phyloP scores from a whole-genome alignment of 2,888 invertebrate species.

The Nipponacmea schrenckii region DNA sequence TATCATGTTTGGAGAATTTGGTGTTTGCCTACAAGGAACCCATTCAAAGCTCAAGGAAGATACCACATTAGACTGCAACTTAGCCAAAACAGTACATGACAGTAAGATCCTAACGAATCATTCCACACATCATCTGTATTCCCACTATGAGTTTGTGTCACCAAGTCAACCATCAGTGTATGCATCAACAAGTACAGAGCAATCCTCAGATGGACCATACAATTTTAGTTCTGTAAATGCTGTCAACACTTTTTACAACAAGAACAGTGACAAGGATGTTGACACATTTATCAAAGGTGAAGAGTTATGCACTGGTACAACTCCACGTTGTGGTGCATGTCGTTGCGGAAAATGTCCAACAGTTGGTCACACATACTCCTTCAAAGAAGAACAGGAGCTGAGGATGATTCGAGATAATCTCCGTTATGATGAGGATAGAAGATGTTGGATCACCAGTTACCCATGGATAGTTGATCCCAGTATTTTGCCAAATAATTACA shows the following conservation, averaged over 20 bases:
- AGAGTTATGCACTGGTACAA: conserved; percentile 14
- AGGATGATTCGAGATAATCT: conserved; percentile 17
- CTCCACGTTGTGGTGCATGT: conserved; percentile 20
- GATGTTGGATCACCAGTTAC: conserved; percentile 17
- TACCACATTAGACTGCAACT: conserved; percentile 11
- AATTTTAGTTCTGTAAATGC: too few species aligned
- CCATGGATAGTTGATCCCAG: conserved; percentile 16
- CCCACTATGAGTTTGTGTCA: background rate
- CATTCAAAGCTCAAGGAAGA: conserved; percentile 11
- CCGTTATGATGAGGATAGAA: background rate
- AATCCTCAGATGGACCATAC: background rate
- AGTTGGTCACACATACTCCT: conserved; percentile 20
- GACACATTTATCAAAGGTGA: conserved; percentile 12
- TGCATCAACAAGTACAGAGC: background rate
- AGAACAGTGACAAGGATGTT: background rate
- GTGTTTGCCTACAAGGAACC: conserved; percentile 5
- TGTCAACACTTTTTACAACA: background rate
- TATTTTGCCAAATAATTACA: conserved; percentile 18
- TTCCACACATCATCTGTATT: background rate
- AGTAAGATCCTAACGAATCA: background rate
- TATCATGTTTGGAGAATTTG: conserved; percentile 13
- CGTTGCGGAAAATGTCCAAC: conserved; percentile 17
- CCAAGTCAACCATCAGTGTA: background rate
- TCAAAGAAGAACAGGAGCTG: conserved; percentile 23
- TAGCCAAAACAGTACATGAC: conserved; percentile 10